phyloP scores from a whole-genome alignment of 2,888 invertebrate genomes.

The Lamellibrachia columna region DNA sequence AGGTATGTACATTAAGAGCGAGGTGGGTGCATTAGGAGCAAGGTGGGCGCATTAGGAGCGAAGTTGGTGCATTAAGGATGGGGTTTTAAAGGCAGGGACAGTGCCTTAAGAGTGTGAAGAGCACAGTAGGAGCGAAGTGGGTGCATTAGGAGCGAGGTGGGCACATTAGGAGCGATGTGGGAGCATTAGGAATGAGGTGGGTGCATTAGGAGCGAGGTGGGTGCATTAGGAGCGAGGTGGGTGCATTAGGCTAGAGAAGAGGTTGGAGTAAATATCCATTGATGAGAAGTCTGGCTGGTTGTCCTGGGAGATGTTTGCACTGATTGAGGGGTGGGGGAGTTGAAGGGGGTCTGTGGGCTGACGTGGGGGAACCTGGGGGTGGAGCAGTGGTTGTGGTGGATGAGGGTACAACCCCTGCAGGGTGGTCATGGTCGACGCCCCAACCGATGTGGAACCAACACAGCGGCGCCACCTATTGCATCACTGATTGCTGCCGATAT shows the following conservation, averaged over 20 bases:
- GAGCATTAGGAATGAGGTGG: too few species aligned
- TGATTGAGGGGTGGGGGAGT: neutral
- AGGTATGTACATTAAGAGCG: neutral
- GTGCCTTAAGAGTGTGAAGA: neutral
- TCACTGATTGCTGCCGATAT: neutral
- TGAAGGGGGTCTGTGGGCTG: neutral
- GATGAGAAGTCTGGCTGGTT: neutral
- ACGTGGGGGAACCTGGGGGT: neutral
- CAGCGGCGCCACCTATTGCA: neutral
- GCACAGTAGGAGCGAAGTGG: neutral
- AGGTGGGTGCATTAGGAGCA: neutral
- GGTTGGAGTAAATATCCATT: neutral
- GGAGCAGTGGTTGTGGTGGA: neutral
- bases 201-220: neutral
- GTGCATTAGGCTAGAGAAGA: neutral
- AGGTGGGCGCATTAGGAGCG: neutral
- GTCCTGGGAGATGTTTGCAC: neutral
- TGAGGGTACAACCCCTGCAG: conserved; percentile 6
- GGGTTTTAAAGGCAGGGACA: neutral
- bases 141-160: neutral
- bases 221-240: neutral
- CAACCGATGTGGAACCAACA: neutral
- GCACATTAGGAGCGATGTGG: too few species aligned
- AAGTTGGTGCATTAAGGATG: neutral
- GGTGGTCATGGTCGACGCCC: neutral